These are phyloP conservation scores for Callithrix jacchus DNA, from an alignment of 2,113 vertebrate species.

Conservation along the genomic window DNA sequence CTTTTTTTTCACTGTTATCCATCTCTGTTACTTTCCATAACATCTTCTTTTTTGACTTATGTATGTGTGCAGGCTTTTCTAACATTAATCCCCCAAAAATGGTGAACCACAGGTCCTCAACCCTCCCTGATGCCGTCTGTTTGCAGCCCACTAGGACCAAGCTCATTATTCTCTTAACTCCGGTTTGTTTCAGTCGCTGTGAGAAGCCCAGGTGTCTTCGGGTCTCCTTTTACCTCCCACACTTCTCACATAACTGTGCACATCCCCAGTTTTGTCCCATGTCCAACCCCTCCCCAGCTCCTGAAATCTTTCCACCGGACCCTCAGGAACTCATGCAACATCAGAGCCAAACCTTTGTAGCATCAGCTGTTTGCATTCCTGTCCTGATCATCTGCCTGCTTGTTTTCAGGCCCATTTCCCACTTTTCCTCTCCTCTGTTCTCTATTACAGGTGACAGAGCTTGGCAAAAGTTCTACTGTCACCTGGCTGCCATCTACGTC, in stretches of 20 bases:
- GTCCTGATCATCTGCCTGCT: neutral
- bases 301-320: neutral
- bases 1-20: neutral
- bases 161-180: neutral
- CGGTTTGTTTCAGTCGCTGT: neutral
- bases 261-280: neutral
- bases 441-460: neutral
- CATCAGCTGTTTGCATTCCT: neutral
- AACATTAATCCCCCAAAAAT: neutral
- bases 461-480: neutral
- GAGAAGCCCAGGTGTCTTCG: neutral
- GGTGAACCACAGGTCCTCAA: neutral
- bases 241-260: neutral
- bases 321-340: neutral
- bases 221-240: neutral
- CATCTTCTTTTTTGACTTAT: neutral
- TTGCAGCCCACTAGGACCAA: neutral
- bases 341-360: neutral
- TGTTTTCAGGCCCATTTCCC: neutral
- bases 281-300: neutral
- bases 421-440: neutral
- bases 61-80: neutral
- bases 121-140: neutral
- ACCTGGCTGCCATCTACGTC: neutral
- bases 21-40: neutral